Evolutionary conservation across 2,888 invertebrate species (phyloP).

Genomic region (Caenorhabditis sinica): DNA sequence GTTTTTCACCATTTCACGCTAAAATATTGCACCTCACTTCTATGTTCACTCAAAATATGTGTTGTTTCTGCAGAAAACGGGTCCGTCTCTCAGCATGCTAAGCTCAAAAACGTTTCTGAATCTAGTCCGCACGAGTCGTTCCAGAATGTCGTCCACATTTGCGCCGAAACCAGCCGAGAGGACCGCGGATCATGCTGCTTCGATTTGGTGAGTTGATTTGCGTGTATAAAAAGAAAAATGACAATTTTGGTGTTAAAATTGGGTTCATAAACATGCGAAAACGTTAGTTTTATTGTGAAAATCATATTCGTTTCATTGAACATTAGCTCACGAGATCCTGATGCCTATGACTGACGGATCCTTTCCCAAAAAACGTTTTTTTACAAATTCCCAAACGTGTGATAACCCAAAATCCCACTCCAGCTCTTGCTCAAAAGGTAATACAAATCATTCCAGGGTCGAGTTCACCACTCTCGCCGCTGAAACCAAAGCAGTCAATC

Average conservation of each 20-base stretch:
- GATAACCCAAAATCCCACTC: background rate
- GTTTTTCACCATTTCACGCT: background rate
- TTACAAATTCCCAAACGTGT: background rate
- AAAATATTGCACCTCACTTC: background rate
- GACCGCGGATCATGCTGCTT: conserved; percentile 62
- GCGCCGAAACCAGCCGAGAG: conserved; percentile 64
- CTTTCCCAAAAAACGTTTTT: no score
- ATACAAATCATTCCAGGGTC: conserved; percentile 76
- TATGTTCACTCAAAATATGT: conserved; percentile 28
- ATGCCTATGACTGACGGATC: no score
- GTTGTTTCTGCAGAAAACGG: conserved; percentile 60
- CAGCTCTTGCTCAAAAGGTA: no score
- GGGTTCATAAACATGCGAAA: no score
- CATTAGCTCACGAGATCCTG: no score
- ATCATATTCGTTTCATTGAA: no score
- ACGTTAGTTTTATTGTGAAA: no score
- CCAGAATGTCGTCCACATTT: conserved; percentile 53
- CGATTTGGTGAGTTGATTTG: conserved; percentile 68
- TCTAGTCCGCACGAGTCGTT: conserved; percentile 52
- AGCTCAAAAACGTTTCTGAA: conserved; percentile 52
- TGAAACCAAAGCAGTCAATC: conserved; percentile 82
- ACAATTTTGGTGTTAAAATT: no score
- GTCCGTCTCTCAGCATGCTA: conserved; percentile 53
- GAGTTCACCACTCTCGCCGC: conserved; percentile 82
- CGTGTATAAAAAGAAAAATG: background rate